phyloP scores from a whole-genome alignment of 2,797 vertebrate genomes.

The Liasis olivaceus region DNA sequence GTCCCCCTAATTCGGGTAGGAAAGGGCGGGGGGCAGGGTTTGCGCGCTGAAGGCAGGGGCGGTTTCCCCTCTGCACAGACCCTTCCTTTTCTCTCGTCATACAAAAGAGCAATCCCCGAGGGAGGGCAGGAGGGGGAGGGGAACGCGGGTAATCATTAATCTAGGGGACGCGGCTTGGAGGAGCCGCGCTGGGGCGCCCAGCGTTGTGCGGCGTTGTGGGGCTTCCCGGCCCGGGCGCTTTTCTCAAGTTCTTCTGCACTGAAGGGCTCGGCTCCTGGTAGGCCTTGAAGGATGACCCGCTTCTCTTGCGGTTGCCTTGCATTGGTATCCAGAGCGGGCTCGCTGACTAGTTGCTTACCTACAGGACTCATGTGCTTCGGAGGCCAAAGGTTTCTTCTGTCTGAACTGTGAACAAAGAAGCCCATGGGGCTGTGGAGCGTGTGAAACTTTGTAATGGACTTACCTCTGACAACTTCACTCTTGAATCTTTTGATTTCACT shows the following conservation, averaged over 20 bases:
- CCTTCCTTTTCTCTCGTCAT: slow-evolving; percentile 16
- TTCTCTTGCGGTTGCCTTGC: no score
- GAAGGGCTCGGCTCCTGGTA: neutral
- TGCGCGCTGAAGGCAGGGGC: neutral
- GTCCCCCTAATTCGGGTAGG: neutral
- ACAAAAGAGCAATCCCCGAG: slow-evolving; percentile 5
- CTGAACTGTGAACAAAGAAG: slow-evolving; percentile 6
- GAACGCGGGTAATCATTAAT: neutral
- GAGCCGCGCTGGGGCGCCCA: slow-evolving; percentile 4
- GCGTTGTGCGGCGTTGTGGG: neutral
- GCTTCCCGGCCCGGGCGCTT: slow-evolving; percentile 7
- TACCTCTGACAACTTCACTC: neutral
- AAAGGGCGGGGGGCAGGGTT: neutral
- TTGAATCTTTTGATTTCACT: neutral
- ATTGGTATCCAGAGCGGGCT: neutral
- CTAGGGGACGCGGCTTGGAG: neutral
- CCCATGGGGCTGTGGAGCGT: neutral
- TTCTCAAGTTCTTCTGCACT: neutral
- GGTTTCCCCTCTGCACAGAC: neutral
- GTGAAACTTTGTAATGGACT: neutral
- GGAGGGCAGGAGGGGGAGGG: neutral
- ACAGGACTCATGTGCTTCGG: neutral
- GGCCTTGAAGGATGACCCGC: neutral
- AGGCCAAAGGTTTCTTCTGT: neutral
- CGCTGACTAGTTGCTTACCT: neutral